These are phyloP conservation scores for Galeopsomyia nigrocyanea DNA, from an alignment of 2,888 invertebrate species.

Conservation along the genomic window DNA sequence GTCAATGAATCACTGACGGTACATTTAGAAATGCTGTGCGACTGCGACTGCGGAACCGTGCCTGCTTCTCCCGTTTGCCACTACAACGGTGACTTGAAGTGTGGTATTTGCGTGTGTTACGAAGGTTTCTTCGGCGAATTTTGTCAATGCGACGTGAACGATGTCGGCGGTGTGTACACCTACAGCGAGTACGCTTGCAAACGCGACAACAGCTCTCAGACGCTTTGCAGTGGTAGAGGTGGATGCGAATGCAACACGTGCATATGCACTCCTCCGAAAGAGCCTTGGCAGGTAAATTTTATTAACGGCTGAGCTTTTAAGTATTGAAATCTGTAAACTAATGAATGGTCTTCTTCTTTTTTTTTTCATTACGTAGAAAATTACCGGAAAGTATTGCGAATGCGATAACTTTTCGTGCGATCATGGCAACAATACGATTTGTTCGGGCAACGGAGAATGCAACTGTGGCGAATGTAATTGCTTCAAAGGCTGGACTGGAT, in stretches of 20 bases:
- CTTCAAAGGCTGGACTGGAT: conserved; percentile 83
- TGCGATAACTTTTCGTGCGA: conserved; percentile 98
- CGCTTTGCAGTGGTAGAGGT: conserved; percentile 84
- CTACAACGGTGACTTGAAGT: conserved; percentile 84
- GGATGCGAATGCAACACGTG: conserved; percentile 87
- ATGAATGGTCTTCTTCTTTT: no score
- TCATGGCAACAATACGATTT: conserved; percentile 82
- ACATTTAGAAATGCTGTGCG: conserved; percentile 93
- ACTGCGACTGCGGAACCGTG: conserved; percentile 88
- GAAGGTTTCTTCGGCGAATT: conserved; percentile 84
- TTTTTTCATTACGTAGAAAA: conserved; percentile 52
- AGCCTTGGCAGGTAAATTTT: conserved; percentile 54
- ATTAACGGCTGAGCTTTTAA: background rate
- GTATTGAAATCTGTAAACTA: no score
- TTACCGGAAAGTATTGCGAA: conserved; percentile 77
- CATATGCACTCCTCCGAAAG: conserved; percentile 75
- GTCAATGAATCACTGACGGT: conserved; percentile 90
- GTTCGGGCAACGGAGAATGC: conserved; percentile 89
- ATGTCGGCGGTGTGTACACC: background rate
- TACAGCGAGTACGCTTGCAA: conserved; percentile 73
- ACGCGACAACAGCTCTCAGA: conserved; percentile 76
- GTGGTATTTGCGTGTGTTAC: conserved; percentile 92
- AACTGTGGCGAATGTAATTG: conserved; percentile 94
- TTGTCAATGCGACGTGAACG: conserved; percentile 82
- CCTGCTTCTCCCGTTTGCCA: conserved; percentile 78